Percentiles rank a stretch among this genome's conserved stretches.
These are phyloP conservation scores for Amblyteles armatorius DNA, from an alignment of 2,888 invertebrate species.

Conservation along the genomic window DNA sequence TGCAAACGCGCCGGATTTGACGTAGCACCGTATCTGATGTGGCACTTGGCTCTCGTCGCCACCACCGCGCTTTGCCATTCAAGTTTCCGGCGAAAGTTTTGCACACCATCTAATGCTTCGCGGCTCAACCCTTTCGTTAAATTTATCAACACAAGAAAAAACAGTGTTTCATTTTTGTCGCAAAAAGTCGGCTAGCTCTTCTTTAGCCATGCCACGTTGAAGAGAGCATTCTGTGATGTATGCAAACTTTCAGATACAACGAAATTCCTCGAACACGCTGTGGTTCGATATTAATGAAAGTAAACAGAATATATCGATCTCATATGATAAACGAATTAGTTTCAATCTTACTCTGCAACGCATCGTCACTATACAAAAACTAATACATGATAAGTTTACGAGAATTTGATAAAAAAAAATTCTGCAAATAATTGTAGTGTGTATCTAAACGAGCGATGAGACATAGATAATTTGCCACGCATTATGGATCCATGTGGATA, in stretches of 20 bases:
- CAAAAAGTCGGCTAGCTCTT: not conserved
- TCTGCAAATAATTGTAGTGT: not conserved
- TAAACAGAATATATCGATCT: not conserved
- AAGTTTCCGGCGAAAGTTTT: not conserved
- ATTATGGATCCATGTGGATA: not conserved
- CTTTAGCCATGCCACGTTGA: not conserved
- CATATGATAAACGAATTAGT: not conserved
- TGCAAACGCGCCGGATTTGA: slow-evolving; percentile 49
- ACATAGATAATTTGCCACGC: not conserved
- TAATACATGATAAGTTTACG: not conserved
- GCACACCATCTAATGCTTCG: not conserved
- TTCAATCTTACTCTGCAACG: not conserved
- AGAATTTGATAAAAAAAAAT: not conserved
- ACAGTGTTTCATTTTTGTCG: not conserved
- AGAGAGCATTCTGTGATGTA: not conserved
- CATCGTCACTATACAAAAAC: not conserved
- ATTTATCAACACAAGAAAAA: not conserved
- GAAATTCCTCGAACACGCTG: not conserved
- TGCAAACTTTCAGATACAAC: not conserved
- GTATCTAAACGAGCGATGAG: not conserved
- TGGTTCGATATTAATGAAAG: not conserved
- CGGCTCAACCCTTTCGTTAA: not conserved
- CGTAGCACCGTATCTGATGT: slow-evolving; percentile 33
- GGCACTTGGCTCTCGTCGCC: slow-evolving; percentile 12
- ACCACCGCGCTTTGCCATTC: not conserved